These are phyloP conservation scores for Drosophila greeni DNA, from an alignment of 2,888 invertebrate genomes.

Conservation along the genomic window DNA sequence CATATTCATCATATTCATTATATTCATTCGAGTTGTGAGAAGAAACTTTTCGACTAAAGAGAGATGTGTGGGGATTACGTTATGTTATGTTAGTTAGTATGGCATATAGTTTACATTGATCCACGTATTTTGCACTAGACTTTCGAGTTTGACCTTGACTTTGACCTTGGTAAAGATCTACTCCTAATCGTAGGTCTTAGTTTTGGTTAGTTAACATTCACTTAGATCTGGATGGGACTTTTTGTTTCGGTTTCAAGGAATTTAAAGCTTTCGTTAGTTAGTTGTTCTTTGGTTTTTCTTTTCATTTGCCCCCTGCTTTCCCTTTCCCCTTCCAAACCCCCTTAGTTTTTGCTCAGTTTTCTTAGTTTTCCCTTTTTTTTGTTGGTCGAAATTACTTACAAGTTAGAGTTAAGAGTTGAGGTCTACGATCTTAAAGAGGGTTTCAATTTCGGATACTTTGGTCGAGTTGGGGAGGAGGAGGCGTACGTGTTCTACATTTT, in stretches of 20 bases:
- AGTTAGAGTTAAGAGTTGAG: conserved; percentile 8
- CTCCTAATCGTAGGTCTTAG: conserved; percentile 30
- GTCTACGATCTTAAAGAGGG: conserved; percentile 1
- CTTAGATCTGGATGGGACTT: conserved; percentile 57
- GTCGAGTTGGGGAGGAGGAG: conserved; percentile 11
- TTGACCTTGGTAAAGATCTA: conserved; percentile 41
- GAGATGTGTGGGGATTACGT: conserved; percentile 21
- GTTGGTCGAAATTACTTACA: conserved; percentile 40
- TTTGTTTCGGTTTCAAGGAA: conserved; percentile 36
- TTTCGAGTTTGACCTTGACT: conserved; percentile 42
- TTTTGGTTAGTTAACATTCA: conserved; percentile 21
- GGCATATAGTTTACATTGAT: conserved; percentile 53
- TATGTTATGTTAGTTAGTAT: conserved; percentile 12
- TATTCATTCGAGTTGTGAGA: conserved; percentile 10
- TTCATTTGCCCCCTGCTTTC: neutral
- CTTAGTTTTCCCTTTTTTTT: conserved; percentile 34
- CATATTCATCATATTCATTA: neutral
- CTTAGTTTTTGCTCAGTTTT: conserved; percentile 13
- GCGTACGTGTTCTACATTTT: conserved; percentile 9
- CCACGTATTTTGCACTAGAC: conserved; percentile 61
- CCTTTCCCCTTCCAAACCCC: conserved; percentile 21
- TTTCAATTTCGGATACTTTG: conserved; percentile 6
- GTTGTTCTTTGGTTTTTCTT: conserved; percentile 29
- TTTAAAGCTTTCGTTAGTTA: conserved; percentile 69
- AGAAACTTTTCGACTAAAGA: conserved; percentile 5